phyloP scores from a whole-genome alignment of 2,113 vertebrate genomes.

The Psophia crepitans region DNA sequence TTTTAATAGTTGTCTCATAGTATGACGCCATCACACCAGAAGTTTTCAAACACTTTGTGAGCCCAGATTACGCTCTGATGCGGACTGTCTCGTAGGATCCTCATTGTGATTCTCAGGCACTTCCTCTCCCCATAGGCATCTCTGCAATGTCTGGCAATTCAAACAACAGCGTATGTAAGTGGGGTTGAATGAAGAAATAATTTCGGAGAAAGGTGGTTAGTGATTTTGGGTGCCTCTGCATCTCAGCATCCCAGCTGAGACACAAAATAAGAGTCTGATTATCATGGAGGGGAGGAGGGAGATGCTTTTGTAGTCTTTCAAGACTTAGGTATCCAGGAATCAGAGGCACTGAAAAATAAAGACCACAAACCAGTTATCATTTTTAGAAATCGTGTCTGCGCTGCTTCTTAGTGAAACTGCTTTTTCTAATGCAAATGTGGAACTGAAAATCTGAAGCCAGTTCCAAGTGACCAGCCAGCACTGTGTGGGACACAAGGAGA shows the following conservation, averaged over 20 bases:
- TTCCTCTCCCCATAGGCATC: not conserved
- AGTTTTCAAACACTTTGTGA: slow-evolving; percentile 25
- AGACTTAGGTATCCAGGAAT: not conserved
- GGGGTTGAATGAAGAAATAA: not conserved
- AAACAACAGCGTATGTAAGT: slow-evolving; percentile 6
- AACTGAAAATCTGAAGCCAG: not conserved
- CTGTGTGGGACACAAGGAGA: not conserved
- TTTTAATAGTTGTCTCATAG: slow-evolving; percentile 29
- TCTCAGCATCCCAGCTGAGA: slow-evolving; percentile 6
- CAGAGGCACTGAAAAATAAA: not conserved
- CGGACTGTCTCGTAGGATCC: not conserved
- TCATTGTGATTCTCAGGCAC: not conserved
- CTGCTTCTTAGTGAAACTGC: not conserved
- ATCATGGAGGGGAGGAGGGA: not conserved
- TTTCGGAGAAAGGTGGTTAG: not conserved
- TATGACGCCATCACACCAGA: slow-evolving; percentile 44
- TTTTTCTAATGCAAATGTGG: slow-evolving; percentile 48
- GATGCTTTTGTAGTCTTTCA: not conserved
- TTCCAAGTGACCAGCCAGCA: slow-evolving; percentile 27
- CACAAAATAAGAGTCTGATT: not conserved
- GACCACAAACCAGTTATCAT: not conserved
- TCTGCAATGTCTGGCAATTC: slow-evolving; percentile 22
- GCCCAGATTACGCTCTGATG: not conserved
- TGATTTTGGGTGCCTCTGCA: not conserved
- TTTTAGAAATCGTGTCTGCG: not conserved